Evolutionary conservation across 2,113 vertebrate genomes (phyloP).

Genomic region (Dermatemys mawii): DNA sequence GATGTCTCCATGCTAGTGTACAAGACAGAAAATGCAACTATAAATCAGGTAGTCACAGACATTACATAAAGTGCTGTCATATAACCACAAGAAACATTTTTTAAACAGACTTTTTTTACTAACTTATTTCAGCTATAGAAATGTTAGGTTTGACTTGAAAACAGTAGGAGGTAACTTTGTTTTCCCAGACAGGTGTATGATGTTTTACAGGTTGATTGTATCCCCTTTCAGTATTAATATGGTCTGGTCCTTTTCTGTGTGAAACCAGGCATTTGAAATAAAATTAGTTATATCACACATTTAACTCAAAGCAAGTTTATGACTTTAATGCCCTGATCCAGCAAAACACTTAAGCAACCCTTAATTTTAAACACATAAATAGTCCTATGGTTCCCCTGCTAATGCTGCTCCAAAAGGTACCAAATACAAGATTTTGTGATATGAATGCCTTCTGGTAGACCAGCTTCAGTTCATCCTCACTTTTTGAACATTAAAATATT

Average conservation of each 20-base stretch:
- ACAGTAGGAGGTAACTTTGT: neutral
- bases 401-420: neutral
- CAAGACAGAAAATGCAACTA: neutral
- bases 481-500: neutral
- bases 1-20: neutral
- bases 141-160: neutral
- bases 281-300: neutral
- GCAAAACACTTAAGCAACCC: neutral
- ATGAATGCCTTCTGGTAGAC: fast-evolving
- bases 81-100: neutral
- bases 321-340: neutral
- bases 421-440: neutral
- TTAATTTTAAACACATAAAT: neutral
- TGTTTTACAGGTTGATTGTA: neutral
- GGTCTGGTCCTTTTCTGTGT: neutral
- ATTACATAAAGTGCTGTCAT: neutral
- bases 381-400: neutral
- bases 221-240: neutral
- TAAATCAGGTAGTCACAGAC: neutral
- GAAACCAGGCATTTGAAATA: neutral
- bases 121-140: neutral
- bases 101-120: neutral
- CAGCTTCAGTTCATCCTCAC: neutral
- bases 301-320: neutral
- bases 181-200: neutral